Evolutionary conservation across 92 coral and sea anemone species (phyloP), one percentile per base, ranked within the genome.

Genomic region (Meandrina meandrites): DNA sequence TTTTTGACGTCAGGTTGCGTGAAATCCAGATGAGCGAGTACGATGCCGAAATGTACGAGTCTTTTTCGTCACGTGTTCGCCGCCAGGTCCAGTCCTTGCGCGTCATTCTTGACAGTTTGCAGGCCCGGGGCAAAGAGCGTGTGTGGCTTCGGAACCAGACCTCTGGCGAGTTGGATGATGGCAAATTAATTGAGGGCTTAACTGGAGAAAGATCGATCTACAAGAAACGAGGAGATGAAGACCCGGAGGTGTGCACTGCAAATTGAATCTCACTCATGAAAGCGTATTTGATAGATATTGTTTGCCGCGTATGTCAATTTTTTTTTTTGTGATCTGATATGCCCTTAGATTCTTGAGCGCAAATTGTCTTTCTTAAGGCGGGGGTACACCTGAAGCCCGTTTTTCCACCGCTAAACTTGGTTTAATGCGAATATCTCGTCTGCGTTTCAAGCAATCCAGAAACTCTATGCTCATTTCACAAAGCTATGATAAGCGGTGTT

Each of bases 141-240:
- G 95, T 95, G 22, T 97, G 99, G 99, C 93, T 95, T 89, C 98
- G 99, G 78, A 95, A 97, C 93, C 99, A 97, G 94, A 91, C 98
- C 83, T 97, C 98, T 51, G 99, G 99, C 76, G 99, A 97, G 86
- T 91, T 97, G 76, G 99, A 97, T 89, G 99, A 97, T 76, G 92
- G 94, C 40, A 97, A 97, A 92, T 81, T 97, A 80, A 97, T 97
- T 30, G 99, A 97, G 70, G 98, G 99, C 45, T 90, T 97, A 80
- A 90, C 98, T 11, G 99, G 99, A 79, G 99, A 97, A 86, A 92
- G 95, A 79, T 86, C 97, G 28, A 97, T 97, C 34, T 97, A 95
- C 81, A 97, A 93, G 93, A 97, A 91, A 74, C 86, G 99, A 67
- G 98, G 98, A 53, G 98, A 97, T 36, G 98, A 97, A 75, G 94